Conservation (phyloP, 1,140 invertebrate genomes). For the Gryon sp. region DNA sequence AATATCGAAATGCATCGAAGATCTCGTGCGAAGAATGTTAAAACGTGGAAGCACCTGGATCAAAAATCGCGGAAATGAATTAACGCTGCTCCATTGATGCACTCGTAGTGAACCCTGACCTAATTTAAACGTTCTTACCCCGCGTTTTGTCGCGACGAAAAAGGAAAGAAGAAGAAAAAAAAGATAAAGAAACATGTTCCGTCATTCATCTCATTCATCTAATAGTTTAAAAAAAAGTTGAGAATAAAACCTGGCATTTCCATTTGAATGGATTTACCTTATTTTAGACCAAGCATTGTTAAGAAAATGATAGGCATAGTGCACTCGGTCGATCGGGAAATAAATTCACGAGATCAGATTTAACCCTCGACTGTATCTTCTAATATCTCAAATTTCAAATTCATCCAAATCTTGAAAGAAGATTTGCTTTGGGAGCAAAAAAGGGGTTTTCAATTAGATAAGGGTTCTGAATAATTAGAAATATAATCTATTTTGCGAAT, state of each 20-base stretch:
- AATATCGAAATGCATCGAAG: too few relatives aligned
- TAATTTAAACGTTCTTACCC: conserved; percentile 50
- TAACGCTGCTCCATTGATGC: conserved; percentile 15
- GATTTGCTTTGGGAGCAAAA: too few relatives aligned
- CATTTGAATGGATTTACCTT: conserved; percentile 36
- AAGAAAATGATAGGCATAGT: conserved; percentile 2
- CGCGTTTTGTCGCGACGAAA: conserved; percentile 37
- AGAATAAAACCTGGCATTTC: conserved; percentile 30
- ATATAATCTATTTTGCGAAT: too few relatives aligned
- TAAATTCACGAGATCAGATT: conserved; percentile 11
- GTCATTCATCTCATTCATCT: conserved; percentile 38
- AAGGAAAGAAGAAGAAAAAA: conserved; percentile 46
- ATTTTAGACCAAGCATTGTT: conserved; percentile 36
- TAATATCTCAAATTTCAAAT: background rate
- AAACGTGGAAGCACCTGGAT: background rate
- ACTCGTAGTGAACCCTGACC: conserved; percentile 46
- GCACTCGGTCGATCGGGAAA: conserved; percentile 14
- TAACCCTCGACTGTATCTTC: conserved; percentile 5
- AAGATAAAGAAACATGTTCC: conserved; percentile 20
- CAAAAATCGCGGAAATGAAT: conserved; percentile 28
- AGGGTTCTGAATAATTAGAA: too few relatives aligned
- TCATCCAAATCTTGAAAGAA: too few relatives aligned
- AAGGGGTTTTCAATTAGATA: too few relatives aligned
- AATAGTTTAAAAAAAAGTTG: conserved; percentile 42
- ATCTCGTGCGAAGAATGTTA: background rate